Percentiles rank a stretch among this genome's conserved stretches.
Evolutionary conservation across 2,113 vertebrate genomes (phyloP).

Genomic region (Eupsittula cactorum): DNA sequence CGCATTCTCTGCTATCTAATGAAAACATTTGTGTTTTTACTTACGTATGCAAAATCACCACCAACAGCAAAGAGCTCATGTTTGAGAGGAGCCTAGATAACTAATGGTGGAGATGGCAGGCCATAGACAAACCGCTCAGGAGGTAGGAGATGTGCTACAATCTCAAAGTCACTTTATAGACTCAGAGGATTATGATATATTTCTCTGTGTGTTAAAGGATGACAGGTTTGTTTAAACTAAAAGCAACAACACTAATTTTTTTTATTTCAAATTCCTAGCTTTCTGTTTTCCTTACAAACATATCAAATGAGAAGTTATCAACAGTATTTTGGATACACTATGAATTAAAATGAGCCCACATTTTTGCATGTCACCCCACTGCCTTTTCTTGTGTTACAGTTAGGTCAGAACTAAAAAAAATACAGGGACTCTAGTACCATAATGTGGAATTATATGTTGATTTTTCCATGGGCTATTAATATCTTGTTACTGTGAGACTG

Average conservation of each 20-base stretch:
- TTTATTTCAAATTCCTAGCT: not conserved
- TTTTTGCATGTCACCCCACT: not conserved
- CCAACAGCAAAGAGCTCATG: not conserved
- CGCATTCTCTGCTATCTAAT: not conserved
- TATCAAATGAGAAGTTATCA: not conserved
- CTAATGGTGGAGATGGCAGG: not conserved
- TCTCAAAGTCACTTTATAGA: not conserved
- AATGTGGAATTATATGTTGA: slow-evolving; percentile 74
- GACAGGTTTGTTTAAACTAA: not conserved
- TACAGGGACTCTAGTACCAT: slow-evolving; percentile 2
- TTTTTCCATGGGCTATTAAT: slow-evolving; percentile 84
- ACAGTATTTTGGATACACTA: not conserved
- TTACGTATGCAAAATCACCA: not conserved
- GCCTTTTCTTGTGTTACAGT: not conserved
- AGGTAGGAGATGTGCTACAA: not conserved
- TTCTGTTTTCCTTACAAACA: not conserved
- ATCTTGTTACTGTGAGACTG: slow-evolving; percentile 74
- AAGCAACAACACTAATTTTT: not conserved
- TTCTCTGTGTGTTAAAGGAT: not conserved
- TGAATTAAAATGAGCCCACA: not conserved
- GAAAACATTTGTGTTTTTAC: slow-evolving; percentile 6
- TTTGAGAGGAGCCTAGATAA: not conserved
- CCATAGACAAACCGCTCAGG: not conserved
- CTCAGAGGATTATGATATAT: not conserved
- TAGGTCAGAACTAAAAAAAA: slow-evolving; percentile 26